Base-by-base conservation (phyloP, 2,797 vertebrate species). In the Leptatherina wallacei region DNA sequence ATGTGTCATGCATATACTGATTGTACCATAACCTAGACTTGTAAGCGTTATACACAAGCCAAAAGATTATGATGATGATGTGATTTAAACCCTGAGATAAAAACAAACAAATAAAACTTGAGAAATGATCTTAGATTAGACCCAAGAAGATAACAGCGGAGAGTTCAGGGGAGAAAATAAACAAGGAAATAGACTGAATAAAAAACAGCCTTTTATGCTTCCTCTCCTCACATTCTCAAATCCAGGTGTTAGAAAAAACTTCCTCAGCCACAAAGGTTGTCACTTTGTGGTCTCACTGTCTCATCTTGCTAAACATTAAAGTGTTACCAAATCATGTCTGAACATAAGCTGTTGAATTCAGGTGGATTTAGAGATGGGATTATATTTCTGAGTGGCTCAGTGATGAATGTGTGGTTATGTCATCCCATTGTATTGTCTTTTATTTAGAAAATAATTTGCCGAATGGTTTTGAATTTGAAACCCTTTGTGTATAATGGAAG, bases 261-360 rank as follows among this genome's bases (percentile, higher is more conserved):
- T 80, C 51, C 66, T 69, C 27, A 20, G 42, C 4, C 0, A 0
- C 64, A 22, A 27, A 70, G 38, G 44, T 56, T 65, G 61, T 73
- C 69, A 85, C 7, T 47, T n/a, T 47, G 4, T 59, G 54, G 54
- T 64, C 24, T 69, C 52, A 44, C 6, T 11, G 8, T 69, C 60
- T 83, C 54, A 9, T 71, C 57, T 56, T 49, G 32, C 38, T 16
- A 61, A 69, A 61, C 57, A n/a, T 65, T 72, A 56, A 27, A 29
- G 0, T 12, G 60, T 78, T 69, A 69, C 73, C 51, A 76, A 84
- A 83, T 59, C 68, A 38, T 67, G 55, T 69, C 71, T 82, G 70
- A 10, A n/a, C 66, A 30, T 75, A 73, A 79, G 10, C 61, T 71
- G 57, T 55, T 61, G 69, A 82, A 69, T 77, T 79, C 77, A 58